Conservation (phyloP, 1,140 invertebrate genomes). For the Drosophila orosa region DNA sequence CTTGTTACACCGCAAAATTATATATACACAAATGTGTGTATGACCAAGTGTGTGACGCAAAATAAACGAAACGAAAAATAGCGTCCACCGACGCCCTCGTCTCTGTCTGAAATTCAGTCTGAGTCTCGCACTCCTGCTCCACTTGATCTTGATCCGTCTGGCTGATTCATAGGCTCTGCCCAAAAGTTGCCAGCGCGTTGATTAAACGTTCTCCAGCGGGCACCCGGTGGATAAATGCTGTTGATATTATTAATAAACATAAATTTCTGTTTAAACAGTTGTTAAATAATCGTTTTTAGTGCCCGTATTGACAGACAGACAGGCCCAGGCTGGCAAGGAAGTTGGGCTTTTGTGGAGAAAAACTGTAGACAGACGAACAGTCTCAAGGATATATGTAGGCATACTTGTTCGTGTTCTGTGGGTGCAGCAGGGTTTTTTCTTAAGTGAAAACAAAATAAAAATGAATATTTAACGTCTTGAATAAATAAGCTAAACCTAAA, state of each 20-base stretch:
- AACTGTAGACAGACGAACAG: constrained; percentile 17
- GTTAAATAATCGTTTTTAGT: constrained; percentile 75
- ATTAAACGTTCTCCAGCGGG: constrained; percentile 62
- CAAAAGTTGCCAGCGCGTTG: constrained; percentile 52
- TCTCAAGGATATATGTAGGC: constrained; percentile 54
- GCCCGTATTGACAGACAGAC: constrained; percentile 67
- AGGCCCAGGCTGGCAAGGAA: constrained; percentile 49
- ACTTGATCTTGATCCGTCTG: constrained; percentile 65
- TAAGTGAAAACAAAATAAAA: constrained; percentile 3
- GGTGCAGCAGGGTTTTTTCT: constrained; percentile 6
- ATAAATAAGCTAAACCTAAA: neutral
- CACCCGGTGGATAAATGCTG: constrained; percentile 40
- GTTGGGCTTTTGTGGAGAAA: neutral
- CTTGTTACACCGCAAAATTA: constrained; percentile 78
- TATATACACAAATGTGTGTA: constrained; percentile 42
- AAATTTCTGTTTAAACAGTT: constrained; percentile 78
- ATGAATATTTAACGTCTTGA: constrained; percentile 1
- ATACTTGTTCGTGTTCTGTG: constrained; percentile 1
- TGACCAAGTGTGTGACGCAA: constrained; percentile 22
- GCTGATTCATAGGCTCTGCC: constrained; percentile 74
- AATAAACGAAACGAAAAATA: constrained; percentile 48
- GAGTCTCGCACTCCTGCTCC: constrained; percentile 35
- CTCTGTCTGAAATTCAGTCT: constrained; percentile 27
- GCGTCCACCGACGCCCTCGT: constrained; percentile 57
- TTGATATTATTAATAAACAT: constrained; percentile 81